Evolutionary conservation across 1,140 invertebrate species (phyloP), one percentile per base, ranked within the genome.

Genomic region (Drosophila azteca): DNA sequence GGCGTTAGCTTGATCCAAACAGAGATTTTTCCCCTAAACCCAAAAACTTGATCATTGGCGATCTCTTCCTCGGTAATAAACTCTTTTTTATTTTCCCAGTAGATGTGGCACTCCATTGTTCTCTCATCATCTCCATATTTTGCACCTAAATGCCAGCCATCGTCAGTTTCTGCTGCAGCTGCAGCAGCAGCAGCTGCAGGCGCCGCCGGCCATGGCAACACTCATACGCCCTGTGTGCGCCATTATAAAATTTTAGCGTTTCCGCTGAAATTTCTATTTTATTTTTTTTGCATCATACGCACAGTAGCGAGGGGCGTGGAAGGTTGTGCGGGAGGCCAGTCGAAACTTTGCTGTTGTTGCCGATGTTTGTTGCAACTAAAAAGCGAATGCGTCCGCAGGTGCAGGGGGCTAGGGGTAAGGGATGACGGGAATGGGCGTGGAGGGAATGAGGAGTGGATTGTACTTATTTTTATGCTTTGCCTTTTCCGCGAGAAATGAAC

Each of bases 161-260:
- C 26, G 11, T 51, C 45, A 17, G 13, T 35, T 22, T n/a, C 13
- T 46, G 43, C 24, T 1, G 26, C 15, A 24, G n/a, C 24, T 58
- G 26, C 39, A 41, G 48, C 46, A 11, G 35, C 11, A 39, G 35
- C 35, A 41, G 48, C 46, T 39, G 35, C 11, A 39, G 35, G 11
- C 35, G 35, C 48, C 44, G 22, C 20, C 13, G 35, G 59, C 22
- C 57, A 62, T 76, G 64, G 64, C 35, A 66, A 17, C 49, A 57
- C 64, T 68, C 72, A 68, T 62, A 76, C 54, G 59, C 73, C 66
- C 52, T 26, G 52, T 77, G 73, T 76, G 73, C 58, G 49, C 64
- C 39, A 67, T 57, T 77, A 77, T 71, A 71, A 71, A 77, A 77
- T 77, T 77, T 77, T 76, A 54, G 49, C 74, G 65, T 76, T 77